Base-by-base conservation (phyloP, 2,888 invertebrate species). In the Fragum sueziense region DNA sequence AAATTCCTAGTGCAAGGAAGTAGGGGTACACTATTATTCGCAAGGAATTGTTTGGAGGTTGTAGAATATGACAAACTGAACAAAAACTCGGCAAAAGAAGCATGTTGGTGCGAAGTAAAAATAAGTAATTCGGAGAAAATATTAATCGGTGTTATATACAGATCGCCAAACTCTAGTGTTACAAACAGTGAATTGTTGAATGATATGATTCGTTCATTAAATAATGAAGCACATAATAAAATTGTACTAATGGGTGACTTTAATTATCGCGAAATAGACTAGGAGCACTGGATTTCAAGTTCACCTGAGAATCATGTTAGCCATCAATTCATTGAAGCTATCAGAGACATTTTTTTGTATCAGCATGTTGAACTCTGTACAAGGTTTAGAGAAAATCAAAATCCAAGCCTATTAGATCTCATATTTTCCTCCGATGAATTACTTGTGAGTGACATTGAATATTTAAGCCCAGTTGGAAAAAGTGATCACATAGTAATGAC, bases 211-310 rank as follows among this genome's bases (percentile, higher is more conserved):
- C 6, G 27, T 7, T 14, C 14, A 14, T n/a, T 25, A 29, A 31
- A 11, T 9, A 61, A 61, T 61, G 61, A 62, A 34, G 7, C 14
- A 7, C 62, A 62, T 62, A 25, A 11, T 62, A 29, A 29, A 62
- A 34, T 62, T 31, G 62, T 62, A 29, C 2, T 62, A 27, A 62
- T 62, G 62, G 34, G 62, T 9, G 62, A 62, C n/a, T 67, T 67
- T 41, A 67, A 67, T 25, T 37, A 37, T 14, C 34, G 41, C n/a
- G 67, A 67, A 31, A 67, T 67, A 25, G 41, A 67, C 27, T 67
- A 41, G 37, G 27, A 41, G 25, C 29, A 29, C 31, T 67, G 41
- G 37, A 37, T 33, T 20, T 37, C 67, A 11, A 29, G 20, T 3
- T 41, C 37, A 31, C n/a, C 37, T 2, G 67, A 67, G 41, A 11